Percentiles rank a stretch among this genome's conserved stretches.
Conservation (phyloP, 2,113 vertebrate genomes). For the Anolis carolinensis region DNA sequence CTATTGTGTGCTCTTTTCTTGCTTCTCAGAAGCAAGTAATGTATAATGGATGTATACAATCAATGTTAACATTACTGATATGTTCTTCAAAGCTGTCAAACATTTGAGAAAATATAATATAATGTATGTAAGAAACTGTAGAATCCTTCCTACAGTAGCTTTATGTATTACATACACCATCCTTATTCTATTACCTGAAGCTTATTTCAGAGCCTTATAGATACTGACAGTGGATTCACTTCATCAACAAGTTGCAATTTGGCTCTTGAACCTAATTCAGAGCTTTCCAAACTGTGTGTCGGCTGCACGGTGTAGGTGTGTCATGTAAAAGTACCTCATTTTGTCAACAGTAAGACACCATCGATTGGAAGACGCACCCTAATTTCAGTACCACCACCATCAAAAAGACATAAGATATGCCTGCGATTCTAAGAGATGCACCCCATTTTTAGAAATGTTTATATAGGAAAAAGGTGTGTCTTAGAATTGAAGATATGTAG, state of each 20-base stretch:
- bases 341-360: too few relatives aligned
- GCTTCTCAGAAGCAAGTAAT: background rate
- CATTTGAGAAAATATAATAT: background rate
- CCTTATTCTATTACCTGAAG: background rate
- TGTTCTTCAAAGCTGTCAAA: background rate
- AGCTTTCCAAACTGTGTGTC: too few relatives aligned
- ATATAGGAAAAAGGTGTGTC: too few relatives aligned
- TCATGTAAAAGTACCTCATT: too few relatives aligned
- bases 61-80: background rate
- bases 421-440: too few relatives aligned
- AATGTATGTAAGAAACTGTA: background rate
- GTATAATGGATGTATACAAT: background rate
- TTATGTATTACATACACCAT: background rate
- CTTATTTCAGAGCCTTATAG: background rate
- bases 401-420: too few relatives aligned
- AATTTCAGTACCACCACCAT: too few relatives aligned
- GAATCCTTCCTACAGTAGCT: background rate
- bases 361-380: too few relatives aligned
- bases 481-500: too few relatives aligned
- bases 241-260: background rate
- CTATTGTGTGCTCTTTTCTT: background rate
- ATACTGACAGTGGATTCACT: background rate
- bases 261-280: too few relatives aligned
- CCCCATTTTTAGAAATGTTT: too few relatives aligned
- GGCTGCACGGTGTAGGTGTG: too few relatives aligned